A percentile compares a stretch with the other conserved stretches of the same genome.
phyloP scores from a whole-genome alignment of 1,140 invertebrate genomes.

The Diorhabda carinulata region DNA sequence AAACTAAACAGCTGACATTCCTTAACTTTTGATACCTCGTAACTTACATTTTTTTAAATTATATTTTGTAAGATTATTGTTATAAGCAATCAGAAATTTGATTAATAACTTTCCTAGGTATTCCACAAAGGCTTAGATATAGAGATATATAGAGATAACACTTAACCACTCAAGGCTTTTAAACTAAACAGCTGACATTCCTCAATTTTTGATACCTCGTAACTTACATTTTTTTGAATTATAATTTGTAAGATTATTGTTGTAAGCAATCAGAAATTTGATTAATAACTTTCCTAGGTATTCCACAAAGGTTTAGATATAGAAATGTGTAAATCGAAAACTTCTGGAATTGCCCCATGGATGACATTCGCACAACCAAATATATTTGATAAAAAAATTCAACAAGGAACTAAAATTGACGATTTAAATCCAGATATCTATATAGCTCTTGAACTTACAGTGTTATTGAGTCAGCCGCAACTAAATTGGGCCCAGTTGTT shows the following conservation, averaged over 20 bases:
- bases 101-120: slow-evolving; percentile 44
- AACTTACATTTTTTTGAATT: background rate
- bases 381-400: slow-evolving; percentile 53
- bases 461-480: slow-evolving; percentile 70
- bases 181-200: too few species aligned
- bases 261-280: too few species aligned
- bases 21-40: background rate
- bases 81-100: too few species aligned
- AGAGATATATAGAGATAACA: slow-evolving; percentile 49
- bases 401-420: slow-evolving; percentile 47
- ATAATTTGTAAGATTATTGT: background rate
- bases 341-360: slow-evolving; percentile 59
- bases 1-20: too few species aligned
- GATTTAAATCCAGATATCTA: slow-evolving; percentile 56
- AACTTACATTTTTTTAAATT: background rate
- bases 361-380: slow-evolving; percentile 61
- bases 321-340: slow-evolving; percentile 50
- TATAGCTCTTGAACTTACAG: slow-evolving; percentile 64
- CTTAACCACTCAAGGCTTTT: too few species aligned
- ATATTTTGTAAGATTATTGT: background rate
- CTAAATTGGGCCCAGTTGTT: slow-evolving; percentile 68
- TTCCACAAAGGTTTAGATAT: slow-evolving; percentile 57
- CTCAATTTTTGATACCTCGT: background rate
- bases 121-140: slow-evolving; percentile 57
- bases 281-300: slow-evolving; percentile 44